phyloP scores from a whole-genome alignment of 2,113 vertebrate genomes.

The Protobothrops mucrosquamatus region DNA sequence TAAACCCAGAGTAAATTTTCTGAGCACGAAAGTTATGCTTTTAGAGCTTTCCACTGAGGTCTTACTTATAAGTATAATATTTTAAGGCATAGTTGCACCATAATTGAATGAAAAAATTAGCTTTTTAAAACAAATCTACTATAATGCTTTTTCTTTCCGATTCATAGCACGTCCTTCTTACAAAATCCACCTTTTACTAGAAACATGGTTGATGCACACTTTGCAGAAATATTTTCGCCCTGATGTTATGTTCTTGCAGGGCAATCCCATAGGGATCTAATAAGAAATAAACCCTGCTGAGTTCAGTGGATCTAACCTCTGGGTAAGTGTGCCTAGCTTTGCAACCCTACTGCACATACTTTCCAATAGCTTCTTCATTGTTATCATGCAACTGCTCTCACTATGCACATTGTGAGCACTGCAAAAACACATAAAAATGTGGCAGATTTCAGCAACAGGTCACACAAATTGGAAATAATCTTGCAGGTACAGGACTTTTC shows the following conservation, averaged over 20 bases:
- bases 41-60: conserved; percentile 39
- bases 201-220: conserved; percentile 1
- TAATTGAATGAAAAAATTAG: conserved; percentile 27
- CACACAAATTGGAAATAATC: neutral
- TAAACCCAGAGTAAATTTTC: conserved; percentile 36
- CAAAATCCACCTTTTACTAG: neutral
- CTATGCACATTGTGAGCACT: neutral
- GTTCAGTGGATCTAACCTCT: neutral
- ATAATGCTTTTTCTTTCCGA: neutral
- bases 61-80: conserved; percentile 38
- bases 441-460: neutral
- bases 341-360: neutral
- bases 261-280: neutral
- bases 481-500: neutral
- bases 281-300: neutral
- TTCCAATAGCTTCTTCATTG: neutral
- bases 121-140: conserved; percentile 15
- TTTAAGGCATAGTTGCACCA: conserved; percentile 43
- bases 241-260: neutral
- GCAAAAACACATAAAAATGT: neutral
- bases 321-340: neutral
- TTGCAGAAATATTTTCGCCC: neutral
- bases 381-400: neutral
- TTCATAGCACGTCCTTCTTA: conserved; percentile 11
- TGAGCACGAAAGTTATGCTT: conserved; percentile 9